Base-by-base conservation (phyloP, 2,888 invertebrate genomes). In the Chaetogeoica ovagalla region DNA sequence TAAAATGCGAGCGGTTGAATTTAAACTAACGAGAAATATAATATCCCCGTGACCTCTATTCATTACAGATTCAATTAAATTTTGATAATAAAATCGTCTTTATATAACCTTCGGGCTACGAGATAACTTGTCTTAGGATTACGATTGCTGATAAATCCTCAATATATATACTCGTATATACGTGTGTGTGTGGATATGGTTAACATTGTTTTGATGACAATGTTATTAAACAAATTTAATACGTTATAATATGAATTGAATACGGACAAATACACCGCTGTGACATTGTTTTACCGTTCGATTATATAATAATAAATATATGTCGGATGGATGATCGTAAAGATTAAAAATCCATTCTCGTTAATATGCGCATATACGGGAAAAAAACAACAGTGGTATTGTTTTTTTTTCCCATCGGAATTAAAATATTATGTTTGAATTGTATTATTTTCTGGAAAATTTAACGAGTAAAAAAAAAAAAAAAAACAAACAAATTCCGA, bases 281-380 rank as follows among this genome's bases (percentile, higher is more conserved):
- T 43, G 72, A 60, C 43, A 43, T 72, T 72, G 60, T 72, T 23
- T 11, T 69, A n/a, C 39, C 3, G 7, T n/a, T 19, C 15, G 19
- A 39, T 8, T 71, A 71, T 30, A 37, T 37, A 43, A 52, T 69
- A 37, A 48, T 48, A 11, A 48, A 11, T 48, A 48, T 3, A 3
- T 13, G 23, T 23, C 19, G 69, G 52, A n/a, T n/a, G n/a, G 30
- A 37, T n/a, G 57, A 70, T 70, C 37, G 37, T 70, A 30, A 55
- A 70, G 70, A 70, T 70, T 57, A 70, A 70, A n/a, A 70, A 70
- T 57, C 70, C 37, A 70, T 57, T 69, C 23, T 69, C n/a, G 6
- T 43, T 43, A 43, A 9, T 43, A 43, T 43, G 1, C 1, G 1
- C 13, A 48, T 48, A 13, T 48, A 48, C 13, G n/a, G n/a, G n/a